These are phyloP conservation scores for Harmothoe impar DNA, from an alignment of 2,888 invertebrate species.

Conservation along the genomic window DNA sequence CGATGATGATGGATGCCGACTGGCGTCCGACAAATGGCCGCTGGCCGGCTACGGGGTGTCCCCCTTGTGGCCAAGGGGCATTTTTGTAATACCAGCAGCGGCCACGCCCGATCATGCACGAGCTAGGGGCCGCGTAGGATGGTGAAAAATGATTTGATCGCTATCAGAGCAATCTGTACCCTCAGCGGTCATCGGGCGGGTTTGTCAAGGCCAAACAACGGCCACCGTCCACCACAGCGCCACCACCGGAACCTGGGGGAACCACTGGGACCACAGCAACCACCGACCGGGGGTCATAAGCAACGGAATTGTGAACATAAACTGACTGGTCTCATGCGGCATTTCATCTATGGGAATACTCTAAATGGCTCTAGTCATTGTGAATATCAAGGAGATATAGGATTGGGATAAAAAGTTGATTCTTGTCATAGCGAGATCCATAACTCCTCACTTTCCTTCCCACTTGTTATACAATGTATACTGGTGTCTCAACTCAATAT, in stretches of 20 bases:
- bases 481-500: no score
- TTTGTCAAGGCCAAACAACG: conserved; percentile 56
- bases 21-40: conserved; percentile 59
- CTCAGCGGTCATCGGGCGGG: conserved; percentile 45
- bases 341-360: background rate
- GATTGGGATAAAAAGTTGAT: no score
- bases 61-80: conserved; percentile 36
- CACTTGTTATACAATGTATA: no score
- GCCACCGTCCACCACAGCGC: conserved; percentile 12
- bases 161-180: conserved; percentile 60
- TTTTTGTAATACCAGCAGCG: conserved; percentile 49
- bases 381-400: no score
- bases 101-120: conserved; percentile 48
- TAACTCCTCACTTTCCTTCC: no score
- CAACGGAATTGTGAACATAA: background rate
- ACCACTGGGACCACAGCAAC: background rate
- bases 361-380: no score
- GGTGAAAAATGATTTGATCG: conserved; percentile 61
- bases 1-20: conserved; percentile 61
- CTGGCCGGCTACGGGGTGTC: conserved; percentile 18
- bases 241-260: background rate
- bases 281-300: background rate
- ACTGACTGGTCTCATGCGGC: background rate
- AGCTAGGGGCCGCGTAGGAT: conserved; percentile 48
- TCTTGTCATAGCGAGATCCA: no score